Evolutionary conservation across 2,797 vertebrate species (phyloP).

Genomic region (Alectoris magna): DNA sequence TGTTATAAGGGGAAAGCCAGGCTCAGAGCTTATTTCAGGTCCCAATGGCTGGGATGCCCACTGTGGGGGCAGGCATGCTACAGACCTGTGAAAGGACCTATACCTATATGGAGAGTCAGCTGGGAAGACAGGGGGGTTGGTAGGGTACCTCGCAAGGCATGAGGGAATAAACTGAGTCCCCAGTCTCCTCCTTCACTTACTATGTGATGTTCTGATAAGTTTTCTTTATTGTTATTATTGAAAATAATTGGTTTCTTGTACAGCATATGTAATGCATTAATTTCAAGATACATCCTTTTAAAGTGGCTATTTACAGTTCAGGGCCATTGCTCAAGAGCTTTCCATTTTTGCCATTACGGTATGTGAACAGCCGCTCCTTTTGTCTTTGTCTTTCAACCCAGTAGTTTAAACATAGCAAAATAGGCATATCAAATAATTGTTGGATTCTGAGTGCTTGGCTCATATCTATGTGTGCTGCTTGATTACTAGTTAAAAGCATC

Average conservation of each 20-base stretch:
- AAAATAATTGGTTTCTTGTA: not conserved
- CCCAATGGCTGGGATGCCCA: no score
- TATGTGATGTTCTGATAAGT: not conserved
- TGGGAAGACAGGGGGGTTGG: not conserved
- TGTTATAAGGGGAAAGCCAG: not conserved
- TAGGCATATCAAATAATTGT: not conserved
- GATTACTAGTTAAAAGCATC: not conserved
- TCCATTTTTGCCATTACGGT: not conserved
- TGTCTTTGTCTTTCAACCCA: constrained; percentile 8
- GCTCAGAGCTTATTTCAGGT: not conserved
- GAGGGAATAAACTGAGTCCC: not conserved
- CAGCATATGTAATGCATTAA: not conserved
- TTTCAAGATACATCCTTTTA: not conserved
- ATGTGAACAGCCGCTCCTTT: not conserved
- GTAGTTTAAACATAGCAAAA: constrained; percentile 8
- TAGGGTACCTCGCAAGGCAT: not conserved
- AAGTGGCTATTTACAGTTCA: not conserved
- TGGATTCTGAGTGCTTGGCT: constrained; percentile 13
- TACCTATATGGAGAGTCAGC: not conserved
- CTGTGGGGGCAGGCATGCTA: not conserved
- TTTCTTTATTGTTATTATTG: not conserved
- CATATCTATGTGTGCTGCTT: not conserved
- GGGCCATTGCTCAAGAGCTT: constrained; percentile 9
- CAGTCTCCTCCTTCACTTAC: not conserved
- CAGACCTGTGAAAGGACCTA: not conserved